These are phyloP conservation scores for Ochropleura plecta DNA, from an alignment of 2,888 invertebrate genomes.

Conservation along the genomic window DNA sequence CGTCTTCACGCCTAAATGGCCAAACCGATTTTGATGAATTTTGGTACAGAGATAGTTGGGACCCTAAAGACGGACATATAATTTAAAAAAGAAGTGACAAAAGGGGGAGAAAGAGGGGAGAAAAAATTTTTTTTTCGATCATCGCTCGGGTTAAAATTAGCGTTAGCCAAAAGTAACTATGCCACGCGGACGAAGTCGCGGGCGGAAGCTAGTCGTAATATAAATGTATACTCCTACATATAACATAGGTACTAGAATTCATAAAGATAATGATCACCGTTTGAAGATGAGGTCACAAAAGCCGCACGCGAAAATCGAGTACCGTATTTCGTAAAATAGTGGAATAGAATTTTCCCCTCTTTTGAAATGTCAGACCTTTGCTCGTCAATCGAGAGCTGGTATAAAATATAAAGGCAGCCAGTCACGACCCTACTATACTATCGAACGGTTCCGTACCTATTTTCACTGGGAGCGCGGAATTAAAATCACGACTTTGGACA, in stretches of 20 bases:
- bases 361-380: constrained; percentile 52
- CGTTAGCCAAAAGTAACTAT: too few species aligned
- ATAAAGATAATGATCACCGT: neutral
- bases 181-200: too few species aligned
- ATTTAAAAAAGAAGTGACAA: too few species aligned
- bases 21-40: too few species aligned
- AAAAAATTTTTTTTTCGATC: too few species aligned
- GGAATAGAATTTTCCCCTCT: constrained; percentile 36
- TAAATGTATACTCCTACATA: neutral
- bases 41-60: too few species aligned
- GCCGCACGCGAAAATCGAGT: constrained; percentile 4
- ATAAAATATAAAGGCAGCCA: constrained; percentile 56
- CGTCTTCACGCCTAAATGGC: too few species aligned
- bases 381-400: constrained; percentile 50
- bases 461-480: constrained; percentile 69
- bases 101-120: too few species aligned
- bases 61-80: too few species aligned
- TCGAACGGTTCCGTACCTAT: constrained; percentile 66
- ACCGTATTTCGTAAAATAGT: constrained; percentile 42
- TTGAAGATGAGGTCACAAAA: constrained; percentile 12
- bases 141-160: too few species aligned
- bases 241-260: neutral
- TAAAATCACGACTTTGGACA: constrained; percentile 68
- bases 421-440: constrained; percentile 66
- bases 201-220: neutral